Evolutionary conservation across 2,113 vertebrate species (phyloP).

Genomic region (Apteryx owenii): DNA sequence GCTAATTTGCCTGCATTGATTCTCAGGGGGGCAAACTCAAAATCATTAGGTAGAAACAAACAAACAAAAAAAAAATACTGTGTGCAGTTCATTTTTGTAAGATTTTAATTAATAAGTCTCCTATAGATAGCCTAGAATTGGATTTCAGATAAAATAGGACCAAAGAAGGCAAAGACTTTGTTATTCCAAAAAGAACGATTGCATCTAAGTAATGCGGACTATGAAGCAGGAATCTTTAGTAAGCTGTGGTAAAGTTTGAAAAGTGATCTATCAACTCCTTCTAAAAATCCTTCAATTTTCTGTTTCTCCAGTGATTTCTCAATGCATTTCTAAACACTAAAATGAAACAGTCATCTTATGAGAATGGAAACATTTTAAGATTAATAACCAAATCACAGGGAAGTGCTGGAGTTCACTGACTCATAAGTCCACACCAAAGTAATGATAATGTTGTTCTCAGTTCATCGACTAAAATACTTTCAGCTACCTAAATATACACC

Average conservation of each 20-base stretch:
- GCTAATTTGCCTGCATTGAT: not conserved
- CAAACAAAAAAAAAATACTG: not conserved
- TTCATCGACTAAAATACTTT: not conserved
- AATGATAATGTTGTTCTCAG: not conserved
- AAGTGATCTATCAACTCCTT: not conserved
- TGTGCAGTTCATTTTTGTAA: not conserved
- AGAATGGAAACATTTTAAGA: not conserved
- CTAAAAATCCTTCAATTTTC: not conserved
- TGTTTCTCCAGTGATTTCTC: not conserved
- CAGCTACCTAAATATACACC: not conserved
- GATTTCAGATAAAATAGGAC: not conserved
- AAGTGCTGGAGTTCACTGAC: not conserved
- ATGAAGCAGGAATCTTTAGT: not conserved
- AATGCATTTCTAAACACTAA: not conserved
- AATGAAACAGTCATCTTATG: not conserved
- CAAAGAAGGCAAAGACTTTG: not conserved
- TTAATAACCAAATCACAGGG: not conserved
- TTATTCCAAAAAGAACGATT: not conserved
- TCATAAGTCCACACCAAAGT: not conserved
- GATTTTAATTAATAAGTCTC: not conserved
- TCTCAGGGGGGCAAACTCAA: not conserved
- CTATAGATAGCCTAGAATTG: not conserved
- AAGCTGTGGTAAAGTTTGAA: not conserved
- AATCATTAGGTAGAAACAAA: not conserved
- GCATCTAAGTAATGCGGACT: not conserved